Conservation (phyloP, 2,113 vertebrate genomes). For the Pseudorectes ferrugineus region DNA sequence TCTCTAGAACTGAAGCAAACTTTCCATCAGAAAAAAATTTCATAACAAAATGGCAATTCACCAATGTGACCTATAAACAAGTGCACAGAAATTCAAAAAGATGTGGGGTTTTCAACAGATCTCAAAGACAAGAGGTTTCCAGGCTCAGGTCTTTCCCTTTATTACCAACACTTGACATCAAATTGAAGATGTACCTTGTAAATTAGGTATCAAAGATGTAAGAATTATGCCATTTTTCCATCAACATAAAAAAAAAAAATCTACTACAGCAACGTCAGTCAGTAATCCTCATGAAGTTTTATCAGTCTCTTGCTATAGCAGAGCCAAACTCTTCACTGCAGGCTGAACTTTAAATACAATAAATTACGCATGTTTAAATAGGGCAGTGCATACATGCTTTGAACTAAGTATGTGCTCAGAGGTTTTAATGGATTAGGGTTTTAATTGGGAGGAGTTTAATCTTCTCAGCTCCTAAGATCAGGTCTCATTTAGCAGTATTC, state of each 20-base stretch:
- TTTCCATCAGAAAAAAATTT: not conserved
- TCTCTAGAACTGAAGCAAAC: not conserved
- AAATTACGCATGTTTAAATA: not conserved
- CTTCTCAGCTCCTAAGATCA: constrained; percentile 12
- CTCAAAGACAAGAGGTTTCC: not conserved
- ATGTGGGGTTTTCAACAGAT: not conserved
- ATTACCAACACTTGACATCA: not conserved
- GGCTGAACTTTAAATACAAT: not conserved
- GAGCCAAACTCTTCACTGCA: not conserved
- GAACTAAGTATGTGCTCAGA: constrained; percentile 14
- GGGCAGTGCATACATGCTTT: not conserved
- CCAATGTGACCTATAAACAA: not conserved
- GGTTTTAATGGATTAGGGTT: constrained; percentile 33
- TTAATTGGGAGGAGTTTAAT: constrained; percentile 37
- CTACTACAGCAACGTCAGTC: not conserved
- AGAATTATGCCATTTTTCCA: not conserved
- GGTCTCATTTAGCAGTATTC: not conserved
- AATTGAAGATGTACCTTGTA: not conserved
- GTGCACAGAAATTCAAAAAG: not conserved
- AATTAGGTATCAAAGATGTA: not conserved
- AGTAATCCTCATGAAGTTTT: not conserved
- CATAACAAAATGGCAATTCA: not conserved
- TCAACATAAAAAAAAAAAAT: not conserved
- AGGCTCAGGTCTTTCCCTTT: not conserved
- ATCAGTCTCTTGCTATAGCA: not conserved